Evolutionary conservation across 1,140 invertebrate genomes (phyloP).

Genomic region (Meteorus sp.): DNA sequence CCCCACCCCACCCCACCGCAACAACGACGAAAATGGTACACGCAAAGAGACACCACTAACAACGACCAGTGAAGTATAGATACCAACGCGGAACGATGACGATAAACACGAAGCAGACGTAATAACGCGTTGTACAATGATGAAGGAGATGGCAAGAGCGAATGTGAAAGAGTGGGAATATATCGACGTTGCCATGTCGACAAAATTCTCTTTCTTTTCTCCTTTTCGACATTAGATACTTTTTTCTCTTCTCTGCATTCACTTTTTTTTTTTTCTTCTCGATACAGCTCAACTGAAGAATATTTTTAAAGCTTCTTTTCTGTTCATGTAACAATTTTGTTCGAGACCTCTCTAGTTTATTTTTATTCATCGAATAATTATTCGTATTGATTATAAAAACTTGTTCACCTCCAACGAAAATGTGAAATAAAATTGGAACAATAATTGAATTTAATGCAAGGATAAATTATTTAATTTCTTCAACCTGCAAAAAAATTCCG

Average conservation of each 20-base stretch:
- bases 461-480: too few relatives aligned
- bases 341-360: too few relatives aligned
- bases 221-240: constrained; percentile 11
- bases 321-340: too few relatives aligned
- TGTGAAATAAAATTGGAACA: too few relatives aligned
- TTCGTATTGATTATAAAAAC: too few relatives aligned
- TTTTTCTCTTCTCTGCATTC: not conserved
- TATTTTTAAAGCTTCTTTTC: not conserved
- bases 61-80: not conserved
- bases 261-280: not conserved
- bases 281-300: not conserved
- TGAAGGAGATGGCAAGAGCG: not conserved
- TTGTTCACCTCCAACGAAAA: too few relatives aligned
- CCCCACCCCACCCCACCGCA: not conserved
- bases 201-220: constrained; percentile 20
- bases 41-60: too few relatives aligned
- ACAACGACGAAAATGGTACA: not conserved
- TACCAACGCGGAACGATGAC: constrained; percentile 27
- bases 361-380: too few relatives aligned
- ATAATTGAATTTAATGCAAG: too few relatives aligned
- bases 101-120: constrained; percentile 24
- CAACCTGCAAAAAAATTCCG: too few relatives aligned
- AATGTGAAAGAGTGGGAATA: constrained; percentile 6
- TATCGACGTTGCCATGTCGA: constrained; percentile 28
- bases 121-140: constrained; percentile 14